phyloP scores from a whole-genome alignment of 1,140 invertebrate genomes.

The Euwallacea fornicatus region DNA sequence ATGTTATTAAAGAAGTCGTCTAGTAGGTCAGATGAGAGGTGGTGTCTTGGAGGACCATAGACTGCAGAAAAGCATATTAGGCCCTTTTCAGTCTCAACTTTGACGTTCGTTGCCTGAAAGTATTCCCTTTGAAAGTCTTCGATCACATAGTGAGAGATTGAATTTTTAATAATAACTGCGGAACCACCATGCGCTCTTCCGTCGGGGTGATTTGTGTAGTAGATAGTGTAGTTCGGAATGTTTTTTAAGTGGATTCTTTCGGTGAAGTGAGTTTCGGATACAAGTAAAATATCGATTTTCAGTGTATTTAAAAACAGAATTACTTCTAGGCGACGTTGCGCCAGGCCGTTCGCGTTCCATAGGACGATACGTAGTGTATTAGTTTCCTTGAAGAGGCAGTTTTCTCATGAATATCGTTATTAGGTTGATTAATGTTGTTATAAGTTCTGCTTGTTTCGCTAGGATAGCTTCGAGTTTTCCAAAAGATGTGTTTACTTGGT shows the following conservation, averaged over 20 bases:
- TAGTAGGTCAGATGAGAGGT: conserved; percentile 43
- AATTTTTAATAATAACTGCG: conserved; percentile 41
- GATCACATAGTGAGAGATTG: conserved; percentile 34
- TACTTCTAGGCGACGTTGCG: conserved; percentile 36
- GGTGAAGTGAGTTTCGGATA: conserved; percentile 48
- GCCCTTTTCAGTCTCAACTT: neutral
- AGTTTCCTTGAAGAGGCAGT: conserved; percentile 27
- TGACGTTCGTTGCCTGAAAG: conserved; percentile 39
- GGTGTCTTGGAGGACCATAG: conserved; percentile 49
- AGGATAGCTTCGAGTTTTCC: too few species aligned
- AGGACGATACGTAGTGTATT: conserved; percentile 19
- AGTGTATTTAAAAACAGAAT: conserved; percentile 38
- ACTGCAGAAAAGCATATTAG: conserved; percentile 45
- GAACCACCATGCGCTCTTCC: conserved; percentile 43
- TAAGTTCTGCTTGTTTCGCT: too few species aligned
- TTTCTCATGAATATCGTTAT: conserved; percentile 40
- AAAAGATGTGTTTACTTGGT: too few species aligned
- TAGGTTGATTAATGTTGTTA: too few species aligned
- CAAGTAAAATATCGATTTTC: conserved; percentile 44
- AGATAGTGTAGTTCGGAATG: conserved; percentile 37
- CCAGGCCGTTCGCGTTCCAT: conserved; percentile 45
- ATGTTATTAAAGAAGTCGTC: conserved; percentile 45
- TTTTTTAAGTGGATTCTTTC: conserved; percentile 30
- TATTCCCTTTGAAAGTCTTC: conserved; percentile 26
- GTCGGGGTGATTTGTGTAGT: conserved; percentile 42